Base-by-base conservation (phyloP, 2,888 invertebrate species). In the Eristalis pertinax region DNA sequence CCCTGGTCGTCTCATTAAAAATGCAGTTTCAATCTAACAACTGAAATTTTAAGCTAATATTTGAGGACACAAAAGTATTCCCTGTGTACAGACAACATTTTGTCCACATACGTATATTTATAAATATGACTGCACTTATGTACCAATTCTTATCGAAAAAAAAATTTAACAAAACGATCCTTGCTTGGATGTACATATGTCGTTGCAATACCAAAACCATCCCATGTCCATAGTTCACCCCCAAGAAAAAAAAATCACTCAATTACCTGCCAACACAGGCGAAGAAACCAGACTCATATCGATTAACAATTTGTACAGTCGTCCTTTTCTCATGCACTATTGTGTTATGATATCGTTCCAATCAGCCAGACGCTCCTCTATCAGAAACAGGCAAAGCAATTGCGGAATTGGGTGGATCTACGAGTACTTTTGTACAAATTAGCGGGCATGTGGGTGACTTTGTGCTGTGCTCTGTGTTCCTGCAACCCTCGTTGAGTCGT, bases 371-470 rank as follows among this genome's bases (percentile, higher is more conserved):
- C 50, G 29, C 15, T 56, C 15, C 22, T 15, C n/a, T 5, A 41
- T 35, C 43, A 69, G 78, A 64, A 60, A n/a, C 35, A 64, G 58
- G 50, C 64, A 63, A 19, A 50, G 83, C 75, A 83, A 79, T 80
- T 84, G 87, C 84, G 83, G 87, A 87, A 87, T 87, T 87, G 87
- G 87, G 87, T 87, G 87, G 87, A 87, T 84, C 82, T 70, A 64
- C 76, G 69, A 75, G 65, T 76, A 65, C 26, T 64, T 65, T 69
- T 56, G 22, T 64, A 56, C 41, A 67, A 50, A 73, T 32, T 24
- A 19, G n/a, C 26, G 43, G 60, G 24, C n/a, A 43, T 58, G 74
- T 56, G 75, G 69, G 32, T 24, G 69, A 24, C 10, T 64, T 5
- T 32, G 38, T 35, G 13, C 13, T 70, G 29, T 26, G 26, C 4